Percentiles rank a stretch among this genome's conserved stretches.
Evolutionary conservation across 2,113 vertebrate genomes (phyloP).

Genomic region (Panthera leo): DNA sequence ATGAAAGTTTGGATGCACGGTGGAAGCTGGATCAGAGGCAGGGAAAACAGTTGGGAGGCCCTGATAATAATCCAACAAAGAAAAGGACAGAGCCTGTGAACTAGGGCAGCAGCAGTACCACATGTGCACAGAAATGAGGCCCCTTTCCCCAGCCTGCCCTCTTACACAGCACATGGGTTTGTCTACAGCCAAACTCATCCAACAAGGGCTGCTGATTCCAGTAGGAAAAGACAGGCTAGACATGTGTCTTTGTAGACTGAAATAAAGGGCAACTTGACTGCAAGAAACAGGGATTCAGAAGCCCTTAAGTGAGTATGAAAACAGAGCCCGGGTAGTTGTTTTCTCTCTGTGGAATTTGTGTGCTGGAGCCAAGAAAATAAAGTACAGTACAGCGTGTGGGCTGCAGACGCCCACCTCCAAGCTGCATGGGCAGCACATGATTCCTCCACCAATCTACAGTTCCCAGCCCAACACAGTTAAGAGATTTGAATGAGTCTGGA

Average conservation of each 20-base stretch:
- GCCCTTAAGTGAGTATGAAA: background rate
- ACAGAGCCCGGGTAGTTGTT: slow-evolving; percentile 21
- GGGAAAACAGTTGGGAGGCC: background rate
- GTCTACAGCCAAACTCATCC: background rate
- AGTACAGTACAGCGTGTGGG: slow-evolving; percentile 70
- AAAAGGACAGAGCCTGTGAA: background rate
- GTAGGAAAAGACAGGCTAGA: background rate
- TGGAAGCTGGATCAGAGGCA: background rate
- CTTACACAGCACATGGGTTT: background rate
- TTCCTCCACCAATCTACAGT: background rate
- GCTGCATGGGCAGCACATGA: slow-evolving; percentile 35
- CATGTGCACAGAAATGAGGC: background rate
- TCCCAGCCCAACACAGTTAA: background rate
- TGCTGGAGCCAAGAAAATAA: slow-evolving; percentile 75
- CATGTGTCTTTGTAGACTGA: background rate
- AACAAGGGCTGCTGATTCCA: slow-evolving; percentile 5
- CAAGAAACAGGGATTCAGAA: background rate
- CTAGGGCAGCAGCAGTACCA: background rate
- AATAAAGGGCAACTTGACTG: background rate
- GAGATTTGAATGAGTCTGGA: background rate
- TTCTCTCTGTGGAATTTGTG: slow-evolving; percentile 53
- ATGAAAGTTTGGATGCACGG: slow-evolving; percentile 21
- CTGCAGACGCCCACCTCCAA: slow-evolving; percentile 76
- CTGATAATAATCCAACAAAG: slow-evolving; percentile 18
- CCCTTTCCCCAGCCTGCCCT: background rate